These are phyloP conservation scores for Eupithecia tripunctaria DNA, from an alignment of 2,888 invertebrate genomes.

Conservation along the genomic window DNA sequence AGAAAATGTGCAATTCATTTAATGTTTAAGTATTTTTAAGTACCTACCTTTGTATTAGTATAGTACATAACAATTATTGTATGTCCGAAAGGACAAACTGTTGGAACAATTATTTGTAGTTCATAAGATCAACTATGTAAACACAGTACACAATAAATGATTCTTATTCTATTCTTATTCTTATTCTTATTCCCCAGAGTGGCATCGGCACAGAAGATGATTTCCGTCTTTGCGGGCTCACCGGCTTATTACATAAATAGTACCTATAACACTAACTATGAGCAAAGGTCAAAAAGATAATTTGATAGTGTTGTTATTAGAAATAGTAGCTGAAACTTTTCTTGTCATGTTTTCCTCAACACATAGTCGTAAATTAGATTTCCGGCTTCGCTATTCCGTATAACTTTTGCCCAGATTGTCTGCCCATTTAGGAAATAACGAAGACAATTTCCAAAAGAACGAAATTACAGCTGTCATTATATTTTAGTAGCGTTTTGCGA, in stretches of 20 bases:
- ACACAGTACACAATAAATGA: too few species aligned
- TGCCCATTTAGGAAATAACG: slow-evolving; percentile 2
- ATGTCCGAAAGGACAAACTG: too few species aligned
- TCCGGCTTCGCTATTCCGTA: background rate
- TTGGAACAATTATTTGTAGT: too few species aligned
- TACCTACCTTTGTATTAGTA: too few species aligned
- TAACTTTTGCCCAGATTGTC: background rate
- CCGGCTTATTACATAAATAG: background rate
- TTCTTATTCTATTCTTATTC: too few species aligned
- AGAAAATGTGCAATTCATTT: too few species aligned
- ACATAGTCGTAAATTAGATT: slow-evolving; percentile 3
- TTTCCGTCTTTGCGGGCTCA: background rate
- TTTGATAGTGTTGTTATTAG: slow-evolving; percentile 3
- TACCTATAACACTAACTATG: background rate
- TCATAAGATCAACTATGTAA: too few species aligned
- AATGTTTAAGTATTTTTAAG: too few species aligned
- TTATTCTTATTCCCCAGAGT: too few species aligned
- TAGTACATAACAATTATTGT: too few species aligned
- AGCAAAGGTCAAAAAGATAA: background rate
- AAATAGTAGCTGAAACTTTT: background rate
- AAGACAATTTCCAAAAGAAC: slow-evolving; percentile 5
- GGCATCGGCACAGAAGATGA: too few species aligned
- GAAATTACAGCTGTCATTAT: slow-evolving; percentile 14
- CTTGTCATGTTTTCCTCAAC: background rate
- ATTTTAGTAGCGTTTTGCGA: slow-evolving; percentile 13